Percentiles rank a stretch among this genome's conserved stretches.
These are phyloP conservation scores for Phymorhynchus buccinoides DNA, from an alignment of 1,140 invertebrate species.

Conservation along the genomic window DNA sequence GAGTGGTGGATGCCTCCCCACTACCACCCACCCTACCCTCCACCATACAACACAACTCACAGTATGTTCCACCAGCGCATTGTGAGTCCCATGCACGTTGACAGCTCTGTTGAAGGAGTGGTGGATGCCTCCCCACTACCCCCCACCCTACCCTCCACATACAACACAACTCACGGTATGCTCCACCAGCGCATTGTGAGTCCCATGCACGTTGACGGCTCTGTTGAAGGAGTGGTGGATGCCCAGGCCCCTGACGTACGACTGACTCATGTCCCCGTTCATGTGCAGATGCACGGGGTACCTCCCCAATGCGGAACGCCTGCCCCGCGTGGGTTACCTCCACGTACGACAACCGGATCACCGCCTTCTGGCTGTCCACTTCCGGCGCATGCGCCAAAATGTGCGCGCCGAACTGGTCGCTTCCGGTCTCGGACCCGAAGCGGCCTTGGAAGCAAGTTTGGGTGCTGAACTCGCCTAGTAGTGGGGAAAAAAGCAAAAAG, in stretches of 20 bases:
- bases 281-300: slow-evolving; percentile 72
- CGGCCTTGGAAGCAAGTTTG: slow-evolving; percentile 70
- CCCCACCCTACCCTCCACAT: no score
- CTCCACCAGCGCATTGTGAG: slow-evolving; percentile 61
- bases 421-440: slow-evolving; percentile 69
- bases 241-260: slow-evolving; percentile 66
- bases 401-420: slow-evolving; percentile 68
- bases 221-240: slow-evolving; percentile 71
- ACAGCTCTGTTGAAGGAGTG: slow-evolving; percentile 70
- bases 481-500: neutral
- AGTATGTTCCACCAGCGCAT: no score
- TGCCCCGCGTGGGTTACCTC: slow-evolving; percentile 69
- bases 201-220: slow-evolving; percentile 71
- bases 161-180: slow-evolving; percentile 22
- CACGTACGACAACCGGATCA: slow-evolving; percentile 52
- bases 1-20: no score
- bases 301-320: slow-evolving; percentile 70
- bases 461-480: slow-evolving; percentile 68
- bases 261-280: slow-evolving; percentile 65
- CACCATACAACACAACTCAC: no score
- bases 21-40: no score
- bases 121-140: no score
- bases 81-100: slow-evolving; percentile 68
- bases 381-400: slow-evolving; percentile 63
- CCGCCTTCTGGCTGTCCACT: slow-evolving; percentile 49